phyloP scores from a whole-genome alignment of 2,888 invertebrate species.

The Sepiola atlantica region DNA sequence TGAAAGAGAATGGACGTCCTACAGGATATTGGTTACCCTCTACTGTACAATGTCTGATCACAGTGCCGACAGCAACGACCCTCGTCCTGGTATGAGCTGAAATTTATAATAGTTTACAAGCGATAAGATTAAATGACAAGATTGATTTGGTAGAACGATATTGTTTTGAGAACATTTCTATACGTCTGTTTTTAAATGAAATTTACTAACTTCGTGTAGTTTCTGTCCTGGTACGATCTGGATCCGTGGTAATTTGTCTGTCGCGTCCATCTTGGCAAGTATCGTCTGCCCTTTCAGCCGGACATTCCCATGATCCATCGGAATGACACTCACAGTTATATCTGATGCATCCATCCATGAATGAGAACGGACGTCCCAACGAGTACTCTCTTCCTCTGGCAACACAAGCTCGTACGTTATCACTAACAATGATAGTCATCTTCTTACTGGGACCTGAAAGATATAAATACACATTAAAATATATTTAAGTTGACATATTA shows the following conservation, averaged over 20 bases:
- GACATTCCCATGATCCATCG: neutral
- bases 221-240: neutral
- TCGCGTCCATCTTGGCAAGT: neutral
- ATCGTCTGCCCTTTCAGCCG: neutral
- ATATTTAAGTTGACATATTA: too few relatives aligned
- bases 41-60: neutral
- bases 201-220: neutral
- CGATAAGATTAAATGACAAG: too few relatives aligned
- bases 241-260: neutral
- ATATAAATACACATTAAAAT: too few relatives aligned
- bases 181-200: too few relatives aligned
- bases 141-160: too few relatives aligned
- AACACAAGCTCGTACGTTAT: neutral
- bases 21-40: neutral
- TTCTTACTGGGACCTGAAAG: too few relatives aligned
- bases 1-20: constrained; percentile 10
- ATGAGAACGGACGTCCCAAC: neutral
- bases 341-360: neutral
- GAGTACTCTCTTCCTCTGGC: neutral
- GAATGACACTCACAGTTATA: neutral
- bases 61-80: neutral
- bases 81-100: neutral
- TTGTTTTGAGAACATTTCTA: too few relatives aligned
- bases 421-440: too few relatives aligned
- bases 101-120: too few relatives aligned